Base-by-base conservation (phyloP, 2,113 vertebrate species). In the Gasterosteus nipponicus region DNA sequence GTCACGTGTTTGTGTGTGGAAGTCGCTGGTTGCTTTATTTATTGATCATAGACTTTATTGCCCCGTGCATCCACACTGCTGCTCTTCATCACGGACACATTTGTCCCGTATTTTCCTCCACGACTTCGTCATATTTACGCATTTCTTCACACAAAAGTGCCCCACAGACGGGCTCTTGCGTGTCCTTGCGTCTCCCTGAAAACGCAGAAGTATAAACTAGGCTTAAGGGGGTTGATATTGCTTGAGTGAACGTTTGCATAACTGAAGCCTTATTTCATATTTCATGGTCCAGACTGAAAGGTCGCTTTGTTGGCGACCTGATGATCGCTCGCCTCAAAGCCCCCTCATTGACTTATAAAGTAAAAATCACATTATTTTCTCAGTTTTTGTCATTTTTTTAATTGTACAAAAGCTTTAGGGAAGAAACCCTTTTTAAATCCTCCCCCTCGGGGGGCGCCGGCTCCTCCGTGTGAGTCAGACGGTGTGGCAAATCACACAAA, bases 341-440 rank as follows among this genome's bases (percentile, higher is more conserved):
- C 96, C 33, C 6, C 35, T 6, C 93, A 94, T 93, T 95, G 95
- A 97, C 94, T 97, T 97, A 98, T 92, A 98, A 99, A 98, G 98
- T 97, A 98, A 99, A 98, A 98, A 97, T 96, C 95, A 93, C 85
- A 95, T 97, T 96, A 96, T 96, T 96, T 96, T 96, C 93, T 89
- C 71, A 73, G 76, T 83, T 87, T 80, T 74, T 76, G 39, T 60
- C 67, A 1, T 29, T 69, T 66, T 81, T 86, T 79, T 87, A 80
- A 96, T 96, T 97, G 95, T 98, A 98, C 96, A 98, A 99, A 99
- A 97, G 97, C 96, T 95, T 93, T 94, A 96, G 96, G 97, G 96
- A 94, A 97, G 96, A 95, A 96, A 96, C 91, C 93, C 94, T 93
- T 53, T 94, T 91, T 82, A 96, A 22, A 92, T 88, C 91, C 88